These are phyloP conservation scores for Drosophila kikkawai DNA, from an alignment of 1,140 invertebrate species.

Conservation along the genomic window DNA sequence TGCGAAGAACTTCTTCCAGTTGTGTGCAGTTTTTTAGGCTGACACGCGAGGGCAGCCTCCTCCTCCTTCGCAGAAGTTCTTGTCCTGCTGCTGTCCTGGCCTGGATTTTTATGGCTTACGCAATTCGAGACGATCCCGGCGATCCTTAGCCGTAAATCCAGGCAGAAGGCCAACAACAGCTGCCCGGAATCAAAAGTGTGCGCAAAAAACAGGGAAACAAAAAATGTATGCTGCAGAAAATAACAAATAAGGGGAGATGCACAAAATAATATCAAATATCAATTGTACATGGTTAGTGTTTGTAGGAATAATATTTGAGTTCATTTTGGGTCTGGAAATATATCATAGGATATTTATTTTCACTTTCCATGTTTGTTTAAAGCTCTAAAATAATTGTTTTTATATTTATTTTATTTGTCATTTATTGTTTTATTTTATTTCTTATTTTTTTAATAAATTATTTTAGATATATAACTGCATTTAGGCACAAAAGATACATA, in stretches of 20 bases:
- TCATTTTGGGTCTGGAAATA: not conserved
- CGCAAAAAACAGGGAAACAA: conserved; percentile 22
- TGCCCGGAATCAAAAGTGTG: conserved; percentile 33
- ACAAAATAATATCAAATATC: conserved; percentile 39
- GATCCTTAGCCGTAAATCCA: conserved; percentile 42
- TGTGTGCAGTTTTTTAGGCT: conserved; percentile 81
- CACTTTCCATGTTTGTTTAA: not conserved
- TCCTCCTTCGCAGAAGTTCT: conserved; percentile 49
- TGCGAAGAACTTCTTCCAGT: conserved; percentile 63
- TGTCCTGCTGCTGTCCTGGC: conserved; percentile 3
- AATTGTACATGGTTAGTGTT: conserved; percentile 40
- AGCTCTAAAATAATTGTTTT: no score
- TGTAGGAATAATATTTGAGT: conserved; percentile 13
- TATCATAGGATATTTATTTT: not conserved
- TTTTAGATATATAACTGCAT: no score
- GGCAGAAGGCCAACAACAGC: conserved; percentile 41
- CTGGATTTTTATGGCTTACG: conserved; percentile 66
- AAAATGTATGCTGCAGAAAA: not conserved
- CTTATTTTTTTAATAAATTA: not conserved
- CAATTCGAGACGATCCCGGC: conserved; percentile 46
- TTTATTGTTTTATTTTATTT: not conserved
- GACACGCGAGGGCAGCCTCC: conserved; percentile 63
- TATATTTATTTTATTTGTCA: not conserved
- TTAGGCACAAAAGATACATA: no score
- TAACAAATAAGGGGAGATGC: not conserved